Conservation (phyloP, 2,888 invertebrate genomes). For the Lycocerus yunnanus region DNA sequence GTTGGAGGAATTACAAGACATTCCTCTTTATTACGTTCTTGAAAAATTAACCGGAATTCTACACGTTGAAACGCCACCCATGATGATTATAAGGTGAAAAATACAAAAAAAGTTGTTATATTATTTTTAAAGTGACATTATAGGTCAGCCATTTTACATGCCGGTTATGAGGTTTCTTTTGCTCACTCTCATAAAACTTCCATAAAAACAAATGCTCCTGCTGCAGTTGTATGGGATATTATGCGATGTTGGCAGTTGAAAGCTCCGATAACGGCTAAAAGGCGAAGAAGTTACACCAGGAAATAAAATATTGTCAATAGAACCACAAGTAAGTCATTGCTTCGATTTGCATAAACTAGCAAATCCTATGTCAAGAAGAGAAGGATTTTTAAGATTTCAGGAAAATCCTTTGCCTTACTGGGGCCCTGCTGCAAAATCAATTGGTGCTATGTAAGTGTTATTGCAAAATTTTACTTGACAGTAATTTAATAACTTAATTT, state of each 20-base stretch:
- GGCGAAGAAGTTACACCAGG: constrained; percentile 60
- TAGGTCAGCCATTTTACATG: constrained; percentile 88
- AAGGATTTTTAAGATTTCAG: constrained; percentile 79
- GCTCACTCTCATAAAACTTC: constrained; percentile 89
- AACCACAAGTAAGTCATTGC: constrained; percentile 57
- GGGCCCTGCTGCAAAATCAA: constrained; percentile 88
- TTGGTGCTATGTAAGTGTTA: constrained; percentile 68
- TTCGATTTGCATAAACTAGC: constrained; percentile 69
- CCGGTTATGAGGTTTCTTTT: constrained; percentile 88
- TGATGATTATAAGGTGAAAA: constrained; percentile 68
- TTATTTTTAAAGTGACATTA: constrained; percentile 41
- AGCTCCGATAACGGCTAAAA: constrained; percentile 69
- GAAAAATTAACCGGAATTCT: constrained; percentile 77
- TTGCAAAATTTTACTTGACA: background rate
- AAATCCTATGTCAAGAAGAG: constrained; percentile 77
- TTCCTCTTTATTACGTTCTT: constrained; percentile 85
- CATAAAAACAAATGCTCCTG: constrained; percentile 91
- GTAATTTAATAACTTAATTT: background rate
- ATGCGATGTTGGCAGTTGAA: constrained; percentile 77
- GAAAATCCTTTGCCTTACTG: constrained; percentile 85
- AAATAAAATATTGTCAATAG: constrained; percentile 61
- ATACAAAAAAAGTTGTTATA: background rate
- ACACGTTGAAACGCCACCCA: constrained; percentile 72
- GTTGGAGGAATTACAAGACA: constrained; percentile 79
- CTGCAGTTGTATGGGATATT: constrained; percentile 88